Percentiles rank a stretch among this genome's conserved stretches.
Conservation (phyloP, 2,888 invertebrate species). For the Caenorhabditis sp. region DNA sequence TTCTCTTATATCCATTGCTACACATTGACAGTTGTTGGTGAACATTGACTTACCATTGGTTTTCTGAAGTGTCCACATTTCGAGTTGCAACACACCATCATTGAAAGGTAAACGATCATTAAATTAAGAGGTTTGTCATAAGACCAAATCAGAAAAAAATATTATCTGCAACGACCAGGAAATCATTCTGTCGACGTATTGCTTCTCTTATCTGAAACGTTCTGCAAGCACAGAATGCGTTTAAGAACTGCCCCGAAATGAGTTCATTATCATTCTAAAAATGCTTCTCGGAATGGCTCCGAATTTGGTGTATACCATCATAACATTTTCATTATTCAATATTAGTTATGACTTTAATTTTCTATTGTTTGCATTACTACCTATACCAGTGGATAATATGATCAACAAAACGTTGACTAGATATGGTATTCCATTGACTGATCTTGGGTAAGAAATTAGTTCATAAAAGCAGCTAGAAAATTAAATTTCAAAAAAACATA, state of each 20-base stretch:
- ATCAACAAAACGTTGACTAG: background rate
- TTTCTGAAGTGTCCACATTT: no score
- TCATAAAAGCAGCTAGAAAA: no score
- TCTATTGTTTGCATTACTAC: background rate
- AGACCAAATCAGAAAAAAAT: no score
- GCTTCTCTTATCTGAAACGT: background rate
- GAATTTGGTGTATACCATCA: background rate
- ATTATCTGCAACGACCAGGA: no score
- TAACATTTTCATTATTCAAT: background rate
- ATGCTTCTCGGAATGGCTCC: background rate
- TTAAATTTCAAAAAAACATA: no score
- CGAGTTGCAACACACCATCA: no score
- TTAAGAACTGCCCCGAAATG: constrained; percentile 1
- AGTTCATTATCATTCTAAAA: background rate
- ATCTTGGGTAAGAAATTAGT: background rate
- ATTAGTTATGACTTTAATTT: background rate
- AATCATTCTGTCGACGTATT: no score
- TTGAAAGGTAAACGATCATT: no score
- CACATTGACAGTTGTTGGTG: no score
- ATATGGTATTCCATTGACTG: background rate
- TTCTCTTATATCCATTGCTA: no score
- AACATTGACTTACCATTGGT: no score
- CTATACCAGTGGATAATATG: background rate
- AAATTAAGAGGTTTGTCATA: no score
- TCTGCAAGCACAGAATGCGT: background rate